Conservation (phyloP, 1,140 invertebrate species). For the Penaeus chinensis region DNA sequence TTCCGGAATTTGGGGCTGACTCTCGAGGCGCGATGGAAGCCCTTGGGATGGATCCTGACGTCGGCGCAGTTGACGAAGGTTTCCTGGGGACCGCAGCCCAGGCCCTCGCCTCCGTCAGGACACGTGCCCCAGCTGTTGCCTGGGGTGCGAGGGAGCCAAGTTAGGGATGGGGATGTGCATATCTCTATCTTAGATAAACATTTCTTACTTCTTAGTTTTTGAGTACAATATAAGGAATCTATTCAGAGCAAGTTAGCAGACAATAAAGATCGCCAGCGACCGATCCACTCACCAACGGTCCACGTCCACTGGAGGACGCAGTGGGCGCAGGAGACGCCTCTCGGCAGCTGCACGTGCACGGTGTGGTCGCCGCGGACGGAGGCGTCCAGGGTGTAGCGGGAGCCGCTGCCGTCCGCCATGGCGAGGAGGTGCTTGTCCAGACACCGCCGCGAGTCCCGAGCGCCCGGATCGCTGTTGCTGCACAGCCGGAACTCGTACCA, state of each 20-base stretch:
- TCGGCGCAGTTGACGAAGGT: conserved; percentile 65
- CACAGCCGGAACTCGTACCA: conserved; percentile 79
- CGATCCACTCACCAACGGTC: background rate
- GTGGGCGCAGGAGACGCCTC: conserved; percentile 74
- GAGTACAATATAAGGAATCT: too few species aligned
- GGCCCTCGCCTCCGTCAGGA: conserved; percentile 58
- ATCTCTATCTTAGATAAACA: too few species aligned
- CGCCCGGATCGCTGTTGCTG: conserved; percentile 82
- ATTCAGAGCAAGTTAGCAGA: background rate
- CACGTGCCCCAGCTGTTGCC: conserved; percentile 66
- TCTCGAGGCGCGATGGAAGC: background rate
- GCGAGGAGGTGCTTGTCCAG: conserved; percentile 82
- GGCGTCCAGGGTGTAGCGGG: conserved; percentile 68
- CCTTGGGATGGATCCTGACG: conserved; percentile 44
- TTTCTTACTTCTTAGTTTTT: too few species aligned
- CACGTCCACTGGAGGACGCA: conserved; percentile 79
- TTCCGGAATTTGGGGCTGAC: background rate
- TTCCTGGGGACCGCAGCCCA: conserved; percentile 68
- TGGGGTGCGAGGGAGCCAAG: background rate
- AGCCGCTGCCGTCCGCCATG: conserved; percentile 72
- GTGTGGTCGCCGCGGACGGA: background rate
- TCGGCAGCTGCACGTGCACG: conserved; percentile 76
- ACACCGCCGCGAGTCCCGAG: conserved; percentile 82
- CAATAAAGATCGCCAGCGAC: background rate
- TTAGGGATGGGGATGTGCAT: too few species aligned